Evolutionary conservation across 2,797 vertebrate species (phyloP).

Genomic region (Hafferia zeledoni): DNA sequence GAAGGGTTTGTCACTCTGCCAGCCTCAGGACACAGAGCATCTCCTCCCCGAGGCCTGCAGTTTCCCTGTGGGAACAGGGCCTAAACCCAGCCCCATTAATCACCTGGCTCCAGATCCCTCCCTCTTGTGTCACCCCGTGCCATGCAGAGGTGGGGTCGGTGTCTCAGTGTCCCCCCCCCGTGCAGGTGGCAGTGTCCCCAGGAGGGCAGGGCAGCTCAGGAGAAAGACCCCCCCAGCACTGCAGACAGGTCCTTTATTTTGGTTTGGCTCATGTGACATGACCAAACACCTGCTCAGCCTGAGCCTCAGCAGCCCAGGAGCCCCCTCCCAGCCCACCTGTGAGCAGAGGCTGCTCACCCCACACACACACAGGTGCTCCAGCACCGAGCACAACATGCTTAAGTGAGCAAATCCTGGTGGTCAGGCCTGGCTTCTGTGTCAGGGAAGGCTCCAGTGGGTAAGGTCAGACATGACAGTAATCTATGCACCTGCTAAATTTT

Average conservation of each 20-base stretch:
- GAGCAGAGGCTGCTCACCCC: neutral
- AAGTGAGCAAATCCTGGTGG: neutral
- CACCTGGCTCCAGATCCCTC: neutral
- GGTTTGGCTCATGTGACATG: fast-evolving
- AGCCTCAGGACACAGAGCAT: neutral
- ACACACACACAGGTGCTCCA: neutral
- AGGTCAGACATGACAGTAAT: conserved; percentile 4
- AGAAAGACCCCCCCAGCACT: neutral
- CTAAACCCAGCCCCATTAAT: neutral
- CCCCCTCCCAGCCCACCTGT: fast-evolving
- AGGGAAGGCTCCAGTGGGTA: neutral
- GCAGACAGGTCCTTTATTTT: neutral
- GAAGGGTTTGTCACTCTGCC: neutral
- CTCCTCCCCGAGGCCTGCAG: neutral
- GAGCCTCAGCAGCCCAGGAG: neutral
- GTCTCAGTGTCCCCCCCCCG: fast-evolving
- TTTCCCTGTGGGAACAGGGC: neutral
- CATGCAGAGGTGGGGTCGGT: fast-evolving
- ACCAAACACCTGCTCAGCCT: neutral
- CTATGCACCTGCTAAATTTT: neutral
- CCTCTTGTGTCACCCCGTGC: fast-evolving
- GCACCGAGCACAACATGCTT: neutral
- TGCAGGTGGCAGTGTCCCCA: neutral
- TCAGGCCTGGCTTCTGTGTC: neutral
- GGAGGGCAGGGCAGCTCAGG: neutral